These are phyloP conservation scores for Podarcis cretensis DNA, from an alignment of 2,113 vertebrate species.

Conservation along the genomic window DNA sequence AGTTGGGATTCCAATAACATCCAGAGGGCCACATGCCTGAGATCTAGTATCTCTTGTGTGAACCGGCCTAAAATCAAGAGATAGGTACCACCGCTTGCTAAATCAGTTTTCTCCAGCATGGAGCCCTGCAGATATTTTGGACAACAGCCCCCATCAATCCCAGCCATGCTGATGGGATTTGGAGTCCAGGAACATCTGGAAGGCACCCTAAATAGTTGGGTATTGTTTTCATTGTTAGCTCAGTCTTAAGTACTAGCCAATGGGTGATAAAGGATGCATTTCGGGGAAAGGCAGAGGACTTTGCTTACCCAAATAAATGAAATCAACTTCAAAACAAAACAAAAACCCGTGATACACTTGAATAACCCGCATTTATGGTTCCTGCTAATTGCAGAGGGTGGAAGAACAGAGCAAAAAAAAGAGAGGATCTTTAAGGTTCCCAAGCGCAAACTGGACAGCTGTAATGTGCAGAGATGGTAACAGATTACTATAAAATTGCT, in stretches of 20 bases:
- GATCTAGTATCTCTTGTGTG: not conserved
- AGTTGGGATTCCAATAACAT: not conserved
- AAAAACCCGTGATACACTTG: not conserved
- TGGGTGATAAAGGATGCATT: not conserved
- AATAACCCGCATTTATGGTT: not conserved
- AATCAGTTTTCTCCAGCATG: too few species aligned
- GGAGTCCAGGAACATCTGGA: not conserved
- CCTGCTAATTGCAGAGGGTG: not conserved
- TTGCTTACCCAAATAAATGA: not conserved
- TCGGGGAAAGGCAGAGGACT: too few species aligned
- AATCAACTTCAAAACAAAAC: not conserved
- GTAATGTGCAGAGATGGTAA: not conserved
- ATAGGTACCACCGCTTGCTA: not conserved
- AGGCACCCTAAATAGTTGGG: not conserved
- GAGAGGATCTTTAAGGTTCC: too few species aligned
- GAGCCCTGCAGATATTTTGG: too few species aligned
- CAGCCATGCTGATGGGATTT: too few species aligned
- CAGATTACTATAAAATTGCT: too few species aligned
- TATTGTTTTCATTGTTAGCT: not conserved
- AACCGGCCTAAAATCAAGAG: not conserved
- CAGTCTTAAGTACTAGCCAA: not conserved
- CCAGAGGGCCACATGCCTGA: not conserved
- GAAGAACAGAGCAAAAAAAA: too few species aligned
- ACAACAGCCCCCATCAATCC: too few species aligned
- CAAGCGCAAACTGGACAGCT: not conserved